Evolutionary conservation across 2,113 vertebrate genomes (phyloP).

Genomic region (Gobius niger): DNA sequence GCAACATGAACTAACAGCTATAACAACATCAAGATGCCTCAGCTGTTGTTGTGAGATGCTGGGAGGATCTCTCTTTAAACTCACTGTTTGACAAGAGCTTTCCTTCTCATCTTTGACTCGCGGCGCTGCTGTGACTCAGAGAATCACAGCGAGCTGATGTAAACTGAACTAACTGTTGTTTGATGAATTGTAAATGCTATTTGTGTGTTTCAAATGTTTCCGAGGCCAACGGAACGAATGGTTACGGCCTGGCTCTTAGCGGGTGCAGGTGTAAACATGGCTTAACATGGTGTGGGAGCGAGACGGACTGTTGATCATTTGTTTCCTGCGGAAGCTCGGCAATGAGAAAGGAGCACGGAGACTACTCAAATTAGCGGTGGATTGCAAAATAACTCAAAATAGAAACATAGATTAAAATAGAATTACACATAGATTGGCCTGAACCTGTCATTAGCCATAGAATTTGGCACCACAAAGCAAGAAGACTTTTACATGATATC

Average conservation of each 20-base stretch:
- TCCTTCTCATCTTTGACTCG: slow-evolving; percentile 16
- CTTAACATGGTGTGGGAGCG: not conserved
- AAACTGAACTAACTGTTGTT: slow-evolving; percentile 7
- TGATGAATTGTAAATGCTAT: not conserved
- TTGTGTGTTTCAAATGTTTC: not conserved
- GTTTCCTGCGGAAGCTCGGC: not conserved
- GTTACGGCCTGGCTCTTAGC: not conserved
- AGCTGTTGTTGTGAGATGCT: slow-evolving; percentile 16
- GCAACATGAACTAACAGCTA: slow-evolving; percentile 1
- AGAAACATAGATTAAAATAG: no score
- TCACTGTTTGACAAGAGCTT: slow-evolving; percentile 13
- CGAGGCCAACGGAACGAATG: not conserved
- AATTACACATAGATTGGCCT: no score
- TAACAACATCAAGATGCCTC: slow-evolving; percentile 14
- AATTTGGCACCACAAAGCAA: no score
- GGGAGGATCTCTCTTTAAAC: slow-evolving; percentile 1
- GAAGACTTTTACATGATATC: no score
- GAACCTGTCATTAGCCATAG: no score
- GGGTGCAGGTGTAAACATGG: not conserved
- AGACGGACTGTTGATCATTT: not conserved
- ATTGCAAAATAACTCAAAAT: not conserved
- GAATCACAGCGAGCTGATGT: slow-evolving; percentile 1
- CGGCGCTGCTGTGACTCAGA: not conserved
- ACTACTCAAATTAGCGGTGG: no score
- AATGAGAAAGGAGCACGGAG: not conserved